Evolutionary conservation across 2,888 invertebrate species (phyloP).

Genomic region (Parelbella ahira): DNA sequence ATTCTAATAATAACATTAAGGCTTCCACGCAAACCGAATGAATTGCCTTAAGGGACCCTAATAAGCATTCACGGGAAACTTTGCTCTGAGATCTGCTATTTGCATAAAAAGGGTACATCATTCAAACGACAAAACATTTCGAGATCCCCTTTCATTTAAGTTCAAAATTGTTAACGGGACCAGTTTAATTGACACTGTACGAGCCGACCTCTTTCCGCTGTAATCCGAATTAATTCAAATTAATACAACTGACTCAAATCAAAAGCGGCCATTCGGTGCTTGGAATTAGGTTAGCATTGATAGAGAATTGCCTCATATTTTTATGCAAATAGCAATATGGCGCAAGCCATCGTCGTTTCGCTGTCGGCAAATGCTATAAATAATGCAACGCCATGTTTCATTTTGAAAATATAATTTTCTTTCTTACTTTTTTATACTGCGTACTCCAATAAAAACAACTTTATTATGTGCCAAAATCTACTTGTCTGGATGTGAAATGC

Average conservation of each 20-base stretch:
- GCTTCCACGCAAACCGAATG: conserved; percentile 47
- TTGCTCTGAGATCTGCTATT: conserved; percentile 55
- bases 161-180: conserved; percentile 65
- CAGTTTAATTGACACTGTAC: conserved; percentile 63
- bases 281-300: conserved; percentile 23
- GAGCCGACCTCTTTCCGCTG: conserved; percentile 31
- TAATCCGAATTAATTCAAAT: conserved; percentile 65
- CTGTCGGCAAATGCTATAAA: background rate
- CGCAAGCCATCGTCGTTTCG: background rate
- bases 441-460: too few species aligned
- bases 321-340: conserved; percentile 15
- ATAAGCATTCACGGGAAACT: conserved; percentile 55
- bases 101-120: conserved; percentile 62
- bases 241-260: conserved; percentile 45
- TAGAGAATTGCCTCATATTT: conserved; percentile 9
- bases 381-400: too few species aligned
- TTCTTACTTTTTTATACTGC: too few species aligned
- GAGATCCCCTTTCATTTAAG: conserved; percentile 70
- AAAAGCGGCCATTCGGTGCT: conserved; percentile 32
- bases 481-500: too few species aligned
- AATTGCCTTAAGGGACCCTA: conserved; percentile 41
- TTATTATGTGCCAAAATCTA: too few species aligned
- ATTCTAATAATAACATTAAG: conserved; percentile 70
- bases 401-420: too few species aligned
- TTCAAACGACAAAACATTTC: conserved; percentile 35